A percentile compares a stretch with the other conserved stretches of the same genome.
Conservation (phyloP, 2,113 vertebrate species). For the Dicaeum eximium region DNA sequence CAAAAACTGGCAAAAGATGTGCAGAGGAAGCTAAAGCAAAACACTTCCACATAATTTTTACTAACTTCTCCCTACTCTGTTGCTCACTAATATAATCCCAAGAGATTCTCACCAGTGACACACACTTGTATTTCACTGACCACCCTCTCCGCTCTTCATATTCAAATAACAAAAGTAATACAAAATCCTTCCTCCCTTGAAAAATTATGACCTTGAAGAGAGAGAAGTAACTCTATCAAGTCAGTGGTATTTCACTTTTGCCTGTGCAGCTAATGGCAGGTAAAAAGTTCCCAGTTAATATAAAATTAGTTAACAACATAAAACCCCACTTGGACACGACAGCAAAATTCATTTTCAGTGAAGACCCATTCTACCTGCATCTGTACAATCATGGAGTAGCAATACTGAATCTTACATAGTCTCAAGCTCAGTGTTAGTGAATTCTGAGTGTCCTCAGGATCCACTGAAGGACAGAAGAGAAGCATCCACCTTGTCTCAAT, state of each 20-base stretch:
- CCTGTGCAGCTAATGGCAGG: neutral
- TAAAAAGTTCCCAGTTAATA: neutral
- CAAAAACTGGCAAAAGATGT: neutral
- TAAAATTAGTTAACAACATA: neutral
- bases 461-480: neutral
- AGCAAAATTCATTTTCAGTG: neutral
- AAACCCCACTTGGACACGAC: neutral
- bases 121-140: neutral
- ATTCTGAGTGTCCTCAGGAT: neutral
- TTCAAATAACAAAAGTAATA: neutral
- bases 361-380: neutral
- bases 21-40: neutral
- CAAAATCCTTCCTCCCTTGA: neutral
- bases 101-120: neutral
- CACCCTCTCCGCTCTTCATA: neutral
- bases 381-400: neutral
- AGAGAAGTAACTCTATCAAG: neutral
- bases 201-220: neutral
- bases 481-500: neutral
- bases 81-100: neutral
- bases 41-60: neutral
- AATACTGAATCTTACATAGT: neutral
- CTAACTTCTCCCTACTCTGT: neutral
- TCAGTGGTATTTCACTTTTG: neutral
- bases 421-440: neutral